A percentile compares a stretch with the other conserved stretches of the same genome.
These are phyloP conservation scores for Drosophila parabipectinata DNA, from an alignment of 1,140 invertebrate genomes.

Conservation along the genomic window DNA sequence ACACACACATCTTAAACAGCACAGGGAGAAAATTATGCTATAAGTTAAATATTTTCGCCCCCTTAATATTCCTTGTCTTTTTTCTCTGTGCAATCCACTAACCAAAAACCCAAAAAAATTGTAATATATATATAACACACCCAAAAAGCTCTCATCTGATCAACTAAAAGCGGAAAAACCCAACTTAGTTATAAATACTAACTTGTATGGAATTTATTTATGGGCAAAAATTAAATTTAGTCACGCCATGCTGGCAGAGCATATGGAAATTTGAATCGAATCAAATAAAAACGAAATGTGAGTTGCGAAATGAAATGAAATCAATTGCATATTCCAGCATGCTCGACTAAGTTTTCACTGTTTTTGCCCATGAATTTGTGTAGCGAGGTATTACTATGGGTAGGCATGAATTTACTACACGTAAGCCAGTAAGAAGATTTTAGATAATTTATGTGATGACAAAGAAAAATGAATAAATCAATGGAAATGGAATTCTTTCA, in stretches of 20 bases:
- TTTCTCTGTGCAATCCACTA: constrained; percentile 13
- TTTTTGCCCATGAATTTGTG: constrained; percentile 34
- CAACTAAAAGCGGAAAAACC: constrained; percentile 29
- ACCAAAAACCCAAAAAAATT: constrained; percentile 40
- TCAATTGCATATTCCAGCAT: constrained; percentile 28
- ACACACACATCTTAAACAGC: constrained; percentile 1
- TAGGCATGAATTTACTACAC: constrained; percentile 75
- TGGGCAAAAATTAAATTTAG: constrained; percentile 53
- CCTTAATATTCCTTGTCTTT: background rate
- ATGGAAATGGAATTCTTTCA: constrained; percentile 63
- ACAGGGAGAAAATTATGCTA: background rate
- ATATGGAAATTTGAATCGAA: constrained; percentile 26
- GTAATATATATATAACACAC: constrained; percentile 43
- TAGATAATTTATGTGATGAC: constrained; percentile 74
- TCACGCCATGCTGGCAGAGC: constrained; percentile 25
- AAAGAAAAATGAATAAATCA: constrained; percentile 49
- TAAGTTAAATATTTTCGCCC: background rate
- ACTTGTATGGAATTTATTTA: constrained; percentile 53
- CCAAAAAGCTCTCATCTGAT: constrained; percentile 37
- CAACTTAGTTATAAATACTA: constrained; percentile 49
- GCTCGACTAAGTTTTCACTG: constrained; percentile 37
- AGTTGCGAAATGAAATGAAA: constrained; percentile 18
- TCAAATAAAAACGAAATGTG: constrained; percentile 10
- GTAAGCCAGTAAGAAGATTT: constrained; percentile 67
- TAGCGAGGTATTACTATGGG: constrained; percentile 48